Evolutionary conservation across 2,888 invertebrate species (phyloP).

Genomic region (Geotrupes spiniger): DNA sequence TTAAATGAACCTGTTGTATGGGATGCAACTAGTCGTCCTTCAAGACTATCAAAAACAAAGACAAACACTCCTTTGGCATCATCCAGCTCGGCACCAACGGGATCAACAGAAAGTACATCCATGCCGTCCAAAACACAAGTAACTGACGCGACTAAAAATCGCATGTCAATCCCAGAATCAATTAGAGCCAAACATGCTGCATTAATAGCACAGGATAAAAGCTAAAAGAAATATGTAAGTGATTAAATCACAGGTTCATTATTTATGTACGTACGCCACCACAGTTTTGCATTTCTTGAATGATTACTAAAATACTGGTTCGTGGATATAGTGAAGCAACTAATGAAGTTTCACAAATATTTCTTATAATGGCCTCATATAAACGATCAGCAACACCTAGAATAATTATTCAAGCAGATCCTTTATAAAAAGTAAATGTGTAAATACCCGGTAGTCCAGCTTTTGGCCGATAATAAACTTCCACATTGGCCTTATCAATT

Average conservation of each 20-base stretch:
- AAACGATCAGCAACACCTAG: conserved; percentile 65
- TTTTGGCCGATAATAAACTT: conserved; percentile 74
- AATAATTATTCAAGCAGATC: conserved; percentile 23
- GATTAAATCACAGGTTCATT: neutral
- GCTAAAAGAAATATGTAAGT: conserved; percentile 50
- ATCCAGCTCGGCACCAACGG: conserved; percentile 46
- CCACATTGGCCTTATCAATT: conserved; percentile 75
- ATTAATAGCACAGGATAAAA: conserved; percentile 79
- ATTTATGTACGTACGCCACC: conserved; percentile 62
- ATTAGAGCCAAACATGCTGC: conserved; percentile 78
- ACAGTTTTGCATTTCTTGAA: conserved; percentile 85
- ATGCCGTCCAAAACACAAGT: conserved; percentile 66
- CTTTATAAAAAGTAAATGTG: neutral
- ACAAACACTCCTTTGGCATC: conserved; percentile 63
- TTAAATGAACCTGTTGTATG: conserved; percentile 70
- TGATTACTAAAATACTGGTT: conserved; percentile 70
- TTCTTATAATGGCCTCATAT: conserved; percentile 71
- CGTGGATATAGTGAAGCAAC: conserved; percentile 74
- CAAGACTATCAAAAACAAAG: conserved; percentile 71
- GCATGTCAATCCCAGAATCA: conserved; percentile 81
- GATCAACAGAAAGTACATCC: conserved; percentile 53
- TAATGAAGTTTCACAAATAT: conserved; percentile 74
- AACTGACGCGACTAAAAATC: conserved; percentile 76
- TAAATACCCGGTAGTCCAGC: conserved; percentile 64
- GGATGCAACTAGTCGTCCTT: conserved; percentile 59